Conservation (phyloP, 1,140 invertebrate genomes). For the Riptortus pedestris region DNA sequence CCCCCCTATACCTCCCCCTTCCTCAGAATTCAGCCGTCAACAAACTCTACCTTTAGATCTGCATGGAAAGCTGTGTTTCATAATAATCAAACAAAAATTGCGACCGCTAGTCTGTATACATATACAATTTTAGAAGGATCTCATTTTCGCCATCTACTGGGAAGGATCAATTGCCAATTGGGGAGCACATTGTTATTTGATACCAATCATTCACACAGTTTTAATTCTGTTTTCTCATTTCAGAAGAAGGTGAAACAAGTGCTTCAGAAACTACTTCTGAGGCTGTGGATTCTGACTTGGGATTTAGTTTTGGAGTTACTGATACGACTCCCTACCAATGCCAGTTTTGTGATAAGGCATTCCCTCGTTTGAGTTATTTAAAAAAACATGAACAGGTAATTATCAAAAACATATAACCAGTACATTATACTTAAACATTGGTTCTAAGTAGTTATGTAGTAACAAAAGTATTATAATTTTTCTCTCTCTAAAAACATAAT, state of each 20-base stretch:
- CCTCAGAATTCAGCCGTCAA: too few relatives aligned
- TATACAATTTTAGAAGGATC: too few relatives aligned
- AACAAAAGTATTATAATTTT: not conserved
- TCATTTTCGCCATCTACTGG: too few relatives aligned
- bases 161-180: too few relatives aligned
- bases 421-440: not conserved
- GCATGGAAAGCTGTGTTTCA: too few relatives aligned
- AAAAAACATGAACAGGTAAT: slow-evolving; percentile 88
- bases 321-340: slow-evolving; percentile 74
- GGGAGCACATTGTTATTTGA: too few relatives aligned
- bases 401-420: slow-evolving; percentile 11
- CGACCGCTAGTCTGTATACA: too few relatives aligned
- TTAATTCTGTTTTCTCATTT: too few relatives aligned
- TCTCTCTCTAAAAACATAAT: not conserved
- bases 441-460: not conserved
- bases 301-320: slow-evolving; percentile 54
- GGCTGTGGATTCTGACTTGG: slow-evolving; percentile 47
- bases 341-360: slow-evolving; percentile 84
- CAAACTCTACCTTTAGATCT: too few relatives aligned
- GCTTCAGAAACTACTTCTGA: slow-evolving; percentile 36
- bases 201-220: too few relatives aligned
- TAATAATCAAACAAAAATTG: too few relatives aligned
- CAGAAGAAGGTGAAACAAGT: slow-evolving; percentile 14
- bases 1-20: too few relatives aligned
- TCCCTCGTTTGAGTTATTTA: slow-evolving; percentile 71